Conservation (phyloP, 2,888 invertebrate genomes). For the Dascillus cervinus region DNA sequence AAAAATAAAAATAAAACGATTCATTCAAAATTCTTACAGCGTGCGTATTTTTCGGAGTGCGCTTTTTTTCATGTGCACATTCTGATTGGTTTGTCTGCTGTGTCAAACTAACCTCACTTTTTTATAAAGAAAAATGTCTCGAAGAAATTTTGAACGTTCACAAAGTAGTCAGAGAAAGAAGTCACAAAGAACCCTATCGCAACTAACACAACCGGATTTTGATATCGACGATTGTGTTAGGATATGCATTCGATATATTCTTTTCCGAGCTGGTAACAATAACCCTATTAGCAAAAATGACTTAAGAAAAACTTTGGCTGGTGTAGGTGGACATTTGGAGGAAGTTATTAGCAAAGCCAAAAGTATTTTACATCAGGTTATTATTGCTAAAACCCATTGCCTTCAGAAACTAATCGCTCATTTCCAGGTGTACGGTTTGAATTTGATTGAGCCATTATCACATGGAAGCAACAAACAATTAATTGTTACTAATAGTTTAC, state of each 20-base stretch:
- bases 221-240: slow-evolving; percentile 8
- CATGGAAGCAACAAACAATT: slow-evolving; percentile 6
- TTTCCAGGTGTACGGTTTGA: slow-evolving; percentile 12
- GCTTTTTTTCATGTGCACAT: too few species aligned
- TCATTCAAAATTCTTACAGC: too few species aligned
- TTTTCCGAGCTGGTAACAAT: slow-evolving; percentile 9
- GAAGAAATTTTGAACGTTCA: too few species aligned
- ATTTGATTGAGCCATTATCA: slow-evolving; percentile 8
- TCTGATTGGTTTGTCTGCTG: too few species aligned
- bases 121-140: too few species aligned
- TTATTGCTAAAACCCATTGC: not conserved
- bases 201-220: too few species aligned
- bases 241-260: slow-evolving; percentile 9
- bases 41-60: too few species aligned
- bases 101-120: too few species aligned
- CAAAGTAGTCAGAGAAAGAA: too few species aligned
- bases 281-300: slow-evolving; percentile 11
- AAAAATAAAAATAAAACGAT: too few species aligned
- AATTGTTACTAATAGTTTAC: slow-evolving; percentile 8
- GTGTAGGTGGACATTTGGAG: slow-evolving; percentile 7
- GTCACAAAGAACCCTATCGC: too few species aligned
- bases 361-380: slow-evolving; percentile 9
- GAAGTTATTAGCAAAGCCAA: slow-evolving; percentile 5
- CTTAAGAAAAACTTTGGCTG: slow-evolving; percentile 8
- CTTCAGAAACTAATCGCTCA: not conserved